These are phyloP conservation scores for Melanerpes formicivorus DNA, from an alignment of 2,113 vertebrate species.

Conservation along the genomic window DNA sequence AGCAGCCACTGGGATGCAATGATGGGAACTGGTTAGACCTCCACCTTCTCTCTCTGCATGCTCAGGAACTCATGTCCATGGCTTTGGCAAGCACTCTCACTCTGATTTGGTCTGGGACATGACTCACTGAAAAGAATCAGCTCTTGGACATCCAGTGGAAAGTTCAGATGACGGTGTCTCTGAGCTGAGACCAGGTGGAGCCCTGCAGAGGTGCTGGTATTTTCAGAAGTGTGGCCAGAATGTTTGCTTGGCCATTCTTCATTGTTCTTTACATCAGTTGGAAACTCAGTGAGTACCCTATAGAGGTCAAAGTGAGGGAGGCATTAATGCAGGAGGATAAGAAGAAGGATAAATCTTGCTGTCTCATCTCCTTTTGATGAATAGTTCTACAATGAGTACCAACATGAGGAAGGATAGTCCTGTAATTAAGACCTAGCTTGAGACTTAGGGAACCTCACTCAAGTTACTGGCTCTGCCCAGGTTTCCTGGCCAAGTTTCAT, in stretches of 20 bases:
- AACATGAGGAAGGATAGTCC: not conserved
- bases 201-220: not conserved
- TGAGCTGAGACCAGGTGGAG: constrained; percentile 54
- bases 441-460: not conserved
- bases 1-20: not conserved
- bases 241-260: not conserved
- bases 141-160: not conserved
- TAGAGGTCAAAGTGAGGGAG: not conserved
- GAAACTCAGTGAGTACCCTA: not conserved
- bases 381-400: rapidly evolving
- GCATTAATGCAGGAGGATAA: not conserved
- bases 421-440: not conserved
- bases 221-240: constrained; percentile 49
- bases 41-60: not conserved
- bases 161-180: not conserved
- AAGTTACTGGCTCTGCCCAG: not conserved
- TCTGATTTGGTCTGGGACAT: not conserved
- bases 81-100: not conserved
- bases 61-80: not conserved
- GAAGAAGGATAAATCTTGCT: constrained; percentile 13
- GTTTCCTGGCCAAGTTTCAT: not conserved
- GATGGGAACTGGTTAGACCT: not conserved
- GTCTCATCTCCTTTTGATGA: not conserved
- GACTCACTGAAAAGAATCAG: not conserved
- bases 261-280: not conserved